Evolutionary conservation across 2,888 invertebrate genomes (phyloP).

Genomic region (Cenopis cana): DNA sequence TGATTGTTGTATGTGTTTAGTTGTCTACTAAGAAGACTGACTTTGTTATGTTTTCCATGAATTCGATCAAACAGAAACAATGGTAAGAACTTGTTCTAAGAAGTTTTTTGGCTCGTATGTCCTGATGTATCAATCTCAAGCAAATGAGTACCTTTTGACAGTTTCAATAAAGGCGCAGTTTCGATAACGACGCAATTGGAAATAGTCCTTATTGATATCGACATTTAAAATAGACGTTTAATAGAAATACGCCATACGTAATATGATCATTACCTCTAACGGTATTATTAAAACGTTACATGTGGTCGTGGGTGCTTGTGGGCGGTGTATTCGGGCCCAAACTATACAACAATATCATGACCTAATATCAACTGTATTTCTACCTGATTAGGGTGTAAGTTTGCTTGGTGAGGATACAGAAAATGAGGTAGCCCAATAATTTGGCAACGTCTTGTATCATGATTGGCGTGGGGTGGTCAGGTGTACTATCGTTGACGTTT

Average conservation of each 20-base stretch:
- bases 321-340: neutral
- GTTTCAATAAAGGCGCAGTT: too few relatives aligned
- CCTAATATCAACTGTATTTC: neutral
- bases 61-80: too few relatives aligned
- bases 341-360: neutral
- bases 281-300: constrained; percentile 23
- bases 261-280: constrained; percentile 14
- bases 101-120: too few relatives aligned
- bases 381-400: neutral
- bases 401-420: neutral
- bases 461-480: neutral
- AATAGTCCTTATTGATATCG: neutral
- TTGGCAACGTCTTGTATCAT: constrained; percentile 20
- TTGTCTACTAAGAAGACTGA: too few relatives aligned
- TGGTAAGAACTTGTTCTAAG: too few relatives aligned
- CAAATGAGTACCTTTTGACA: too few relatives aligned
- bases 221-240: neutral
- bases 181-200: too few relatives aligned
- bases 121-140: too few relatives aligned
- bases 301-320: constrained; percentile 10
- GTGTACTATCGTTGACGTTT: neutral
- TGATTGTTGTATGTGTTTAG: too few relatives aligned
- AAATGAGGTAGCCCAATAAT: constrained; percentile 10
- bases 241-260: constrained; percentile 7
- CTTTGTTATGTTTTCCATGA: too few relatives aligned